Evolutionary conservation across 1,140 invertebrate species (phyloP).

Genomic region (Limonius californicus): DNA sequence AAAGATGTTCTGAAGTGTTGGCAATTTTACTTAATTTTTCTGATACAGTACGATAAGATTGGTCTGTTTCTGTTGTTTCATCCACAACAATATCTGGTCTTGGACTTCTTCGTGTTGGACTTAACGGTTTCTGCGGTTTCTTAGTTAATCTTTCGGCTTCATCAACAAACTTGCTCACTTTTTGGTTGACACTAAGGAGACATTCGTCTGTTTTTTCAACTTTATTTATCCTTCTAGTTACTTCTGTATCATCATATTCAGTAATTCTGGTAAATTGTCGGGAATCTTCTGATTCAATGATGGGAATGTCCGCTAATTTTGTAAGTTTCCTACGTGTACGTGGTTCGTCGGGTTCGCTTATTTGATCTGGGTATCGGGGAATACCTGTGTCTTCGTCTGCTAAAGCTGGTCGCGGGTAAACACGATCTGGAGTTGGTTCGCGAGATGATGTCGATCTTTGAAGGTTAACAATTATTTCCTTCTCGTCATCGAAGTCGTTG

Average conservation of each 20-base stretch:
- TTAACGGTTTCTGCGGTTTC: constrained; percentile 34
- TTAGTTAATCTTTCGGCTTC: constrained; percentile 57
- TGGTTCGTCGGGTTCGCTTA: constrained; percentile 67
- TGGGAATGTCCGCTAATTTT: constrained; percentile 47
- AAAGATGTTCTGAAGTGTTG: background rate
- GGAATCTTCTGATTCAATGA: constrained; percentile 40
- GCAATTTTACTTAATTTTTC: background rate
- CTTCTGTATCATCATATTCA: constrained; percentile 52
- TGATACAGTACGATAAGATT: constrained; percentile 53
- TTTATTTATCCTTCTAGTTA: constrained; percentile 45
- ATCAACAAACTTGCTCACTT: constrained; percentile 60
- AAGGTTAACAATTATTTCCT: constrained; percentile 57
- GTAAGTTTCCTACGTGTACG: constrained; percentile 46
- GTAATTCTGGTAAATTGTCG: constrained; percentile 51
- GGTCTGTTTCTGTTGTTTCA: constrained; percentile 21
- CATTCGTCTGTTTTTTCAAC: constrained; percentile 55
- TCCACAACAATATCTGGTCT: background rate
- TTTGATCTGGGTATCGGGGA: constrained; percentile 64
- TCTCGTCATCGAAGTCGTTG: constrained; percentile 38
- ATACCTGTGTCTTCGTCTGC: constrained; percentile 54
- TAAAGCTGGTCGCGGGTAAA: constrained; percentile 59
- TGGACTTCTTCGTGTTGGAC: background rate
- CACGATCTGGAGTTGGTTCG: constrained; percentile 64
- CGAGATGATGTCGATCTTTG: constrained; percentile 67
- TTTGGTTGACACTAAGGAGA: constrained; percentile 61